Conservation (phyloP, 2,888 invertebrate species). For the Hydraecia micacea region DNA sequence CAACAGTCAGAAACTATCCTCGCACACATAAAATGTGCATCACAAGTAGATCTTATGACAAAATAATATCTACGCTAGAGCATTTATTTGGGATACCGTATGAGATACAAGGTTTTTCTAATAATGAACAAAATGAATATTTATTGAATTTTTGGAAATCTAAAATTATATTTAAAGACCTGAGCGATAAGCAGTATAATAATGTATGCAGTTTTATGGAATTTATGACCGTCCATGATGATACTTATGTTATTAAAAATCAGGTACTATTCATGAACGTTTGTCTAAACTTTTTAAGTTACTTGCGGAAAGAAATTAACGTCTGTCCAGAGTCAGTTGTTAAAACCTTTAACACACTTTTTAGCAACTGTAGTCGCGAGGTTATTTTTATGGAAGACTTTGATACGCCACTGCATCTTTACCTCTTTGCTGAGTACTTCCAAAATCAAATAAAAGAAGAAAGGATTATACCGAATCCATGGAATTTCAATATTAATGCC, state of each 20-base stretch:
- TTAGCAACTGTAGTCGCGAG: not conserved
- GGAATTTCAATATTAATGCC: constrained; percentile 49
- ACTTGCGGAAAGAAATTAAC: constrained; percentile 20
- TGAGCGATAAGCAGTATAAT: constrained; percentile 28
- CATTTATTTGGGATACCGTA: constrained; percentile 22
- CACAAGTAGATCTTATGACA: constrained; percentile 58
- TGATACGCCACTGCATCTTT: constrained; percentile 45
- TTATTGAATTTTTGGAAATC: constrained; percentile 41
- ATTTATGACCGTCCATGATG: constrained; percentile 16
- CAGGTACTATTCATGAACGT: constrained; percentile 13
- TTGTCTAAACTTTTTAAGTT: constrained; percentile 17
- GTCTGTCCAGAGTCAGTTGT: constrained; percentile 3
- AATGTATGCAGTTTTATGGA: constrained; percentile 44
- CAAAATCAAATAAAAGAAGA: constrained; percentile 24
- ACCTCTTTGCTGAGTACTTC: constrained; percentile 45
- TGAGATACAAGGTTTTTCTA: constrained; percentile 30
- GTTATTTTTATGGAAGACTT: not conserved
- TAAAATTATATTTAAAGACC: constrained; percentile 32
- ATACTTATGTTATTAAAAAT: not conserved
- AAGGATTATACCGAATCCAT: constrained; percentile 7
- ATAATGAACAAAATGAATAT: constrained; percentile 35
- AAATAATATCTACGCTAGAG: constrained; percentile 29
- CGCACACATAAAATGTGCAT: constrained; percentile 51
- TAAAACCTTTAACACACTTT: constrained; percentile 11
- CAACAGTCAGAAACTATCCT: constrained; percentile 9